Percentiles rank a stretch among this genome's conserved stretches.
Conservation (phyloP, 1,140 invertebrate species). For the Helicoverpa zea region DNA sequence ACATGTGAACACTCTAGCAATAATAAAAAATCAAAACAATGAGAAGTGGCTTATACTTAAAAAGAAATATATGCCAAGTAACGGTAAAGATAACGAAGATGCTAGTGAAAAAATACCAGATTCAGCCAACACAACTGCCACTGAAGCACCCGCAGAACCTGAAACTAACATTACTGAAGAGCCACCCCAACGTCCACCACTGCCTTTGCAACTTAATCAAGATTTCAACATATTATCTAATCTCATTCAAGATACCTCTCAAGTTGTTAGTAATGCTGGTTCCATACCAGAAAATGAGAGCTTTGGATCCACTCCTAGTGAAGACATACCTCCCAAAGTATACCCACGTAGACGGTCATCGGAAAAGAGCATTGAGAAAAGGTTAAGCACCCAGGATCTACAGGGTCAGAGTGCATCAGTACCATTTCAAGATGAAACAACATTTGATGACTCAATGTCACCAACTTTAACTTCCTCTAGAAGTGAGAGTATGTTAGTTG, state of each 20-base stretch:
- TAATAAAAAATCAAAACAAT: conserved; percentile 93
- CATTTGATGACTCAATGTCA: conserved; percentile 54
- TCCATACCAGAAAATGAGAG: conserved; percentile 60
- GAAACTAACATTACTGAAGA: conserved; percentile 81
- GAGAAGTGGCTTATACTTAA: conserved; percentile 95
- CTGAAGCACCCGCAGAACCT: conserved; percentile 58
- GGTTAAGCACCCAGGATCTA: conserved; percentile 59
- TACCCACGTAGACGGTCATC: conserved; percentile 73
- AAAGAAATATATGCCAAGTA: conserved; percentile 88
- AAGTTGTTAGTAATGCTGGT: conserved; percentile 46
- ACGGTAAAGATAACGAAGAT: conserved; percentile 67
- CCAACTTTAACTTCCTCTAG: conserved; percentile 68
- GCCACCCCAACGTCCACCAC: conserved; percentile 90
- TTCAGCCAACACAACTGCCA: conserved; percentile 59
- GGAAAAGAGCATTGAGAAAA: conserved; percentile 71
- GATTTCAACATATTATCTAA: conserved; percentile 75
- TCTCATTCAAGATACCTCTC: conserved; percentile 68
- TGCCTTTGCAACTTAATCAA: conserved; percentile 86
- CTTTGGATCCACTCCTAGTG: conserved; percentile 56
- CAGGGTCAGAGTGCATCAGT: conserved; percentile 59
- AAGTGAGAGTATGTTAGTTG: conserved; percentile 77
- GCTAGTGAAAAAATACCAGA: conserved; percentile 70
- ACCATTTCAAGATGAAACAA: conserved; percentile 60
- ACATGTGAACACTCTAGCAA: conserved; percentile 95
- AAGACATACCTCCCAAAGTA: conserved; percentile 77